phyloP scores from a whole-genome alignment of 1,140 invertebrate species.

The Frieseomelitta varia region DNA sequence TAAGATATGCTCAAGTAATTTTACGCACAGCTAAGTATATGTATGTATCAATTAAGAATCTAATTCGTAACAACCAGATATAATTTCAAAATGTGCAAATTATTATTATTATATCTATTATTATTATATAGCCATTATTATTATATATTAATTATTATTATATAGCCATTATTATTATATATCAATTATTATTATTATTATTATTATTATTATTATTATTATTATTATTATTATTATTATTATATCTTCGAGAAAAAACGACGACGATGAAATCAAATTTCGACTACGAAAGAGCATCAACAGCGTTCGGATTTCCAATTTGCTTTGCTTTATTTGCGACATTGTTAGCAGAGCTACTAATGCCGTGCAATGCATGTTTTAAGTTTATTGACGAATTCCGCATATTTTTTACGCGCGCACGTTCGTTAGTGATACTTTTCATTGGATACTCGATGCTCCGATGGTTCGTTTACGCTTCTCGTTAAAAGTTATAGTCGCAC shows the following conservation, averaged over 20 bases:
- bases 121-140: too few species aligned
- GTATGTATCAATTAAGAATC: background rate
- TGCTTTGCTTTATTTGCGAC: background rate
- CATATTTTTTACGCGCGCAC: background rate
- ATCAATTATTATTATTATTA: too few species aligned
- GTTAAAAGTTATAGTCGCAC: background rate
- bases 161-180: too few species aligned
- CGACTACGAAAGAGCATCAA: too few species aligned
- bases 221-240: too few species aligned
- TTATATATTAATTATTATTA: too few species aligned
- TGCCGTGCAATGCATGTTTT: background rate
- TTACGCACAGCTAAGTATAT: too few species aligned
- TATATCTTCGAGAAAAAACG: too few species aligned
- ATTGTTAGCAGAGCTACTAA: background rate
- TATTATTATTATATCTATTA: too few species aligned
- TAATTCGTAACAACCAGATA: background rate
- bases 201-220: too few species aligned
- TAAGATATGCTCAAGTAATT: too few species aligned
- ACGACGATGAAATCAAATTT: background rate
- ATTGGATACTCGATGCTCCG: background rate
- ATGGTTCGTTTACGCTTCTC: background rate
- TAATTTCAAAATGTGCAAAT: too few species aligned
- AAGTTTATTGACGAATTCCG: background rate
- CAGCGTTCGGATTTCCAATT: background rate
- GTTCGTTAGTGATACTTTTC: conserved; percentile 4